phyloP scores from a whole-genome alignment of 2,888 invertebrate genomes.

The Geotrupes spiniger region DNA sequence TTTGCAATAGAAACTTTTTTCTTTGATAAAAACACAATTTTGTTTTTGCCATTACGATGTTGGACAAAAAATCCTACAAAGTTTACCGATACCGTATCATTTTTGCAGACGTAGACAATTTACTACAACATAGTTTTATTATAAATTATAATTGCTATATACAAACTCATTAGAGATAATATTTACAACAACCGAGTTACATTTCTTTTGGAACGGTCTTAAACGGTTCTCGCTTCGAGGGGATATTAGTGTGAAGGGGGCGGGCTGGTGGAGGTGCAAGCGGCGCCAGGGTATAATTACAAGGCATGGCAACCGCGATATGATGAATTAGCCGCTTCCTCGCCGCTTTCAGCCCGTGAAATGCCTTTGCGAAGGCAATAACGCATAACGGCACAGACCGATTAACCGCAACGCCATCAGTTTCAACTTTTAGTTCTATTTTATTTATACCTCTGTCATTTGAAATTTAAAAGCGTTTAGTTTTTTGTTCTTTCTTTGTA shows the following conservation, averaged over 20 bases:
- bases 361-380: conserved; percentile 28
- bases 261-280: conserved; percentile 29
- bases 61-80: no score
- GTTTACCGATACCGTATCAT: no score
- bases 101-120: no score
- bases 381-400: conserved; percentile 26
- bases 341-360: conserved; percentile 29
- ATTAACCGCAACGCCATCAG: conserved; percentile 11
- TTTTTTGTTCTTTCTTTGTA: conserved; percentile 1
- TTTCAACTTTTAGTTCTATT: conserved; percentile 7
- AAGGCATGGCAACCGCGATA: conserved; percentile 46
- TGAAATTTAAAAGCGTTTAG: conserved; percentile 6
- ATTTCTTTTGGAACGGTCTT: conserved; percentile 11
- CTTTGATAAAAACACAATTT: no score
- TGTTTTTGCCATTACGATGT: no score
- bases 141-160: conserved; percentile 14
- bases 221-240: conserved; percentile 23
- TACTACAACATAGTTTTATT: background rate
- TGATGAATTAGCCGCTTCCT: conserved; percentile 49
- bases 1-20: no score
- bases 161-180: conserved; percentile 18
- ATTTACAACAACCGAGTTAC: conserved; percentile 10
- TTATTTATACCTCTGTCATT: conserved; percentile 8
- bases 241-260: conserved; percentile 22
- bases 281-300: conserved; percentile 48